A percentile compares a stretch with the other conserved stretches of the same genome.
phyloP scores from a whole-genome alignment of 1,140 invertebrate species.

The Eriocheir sinensis region DNA sequence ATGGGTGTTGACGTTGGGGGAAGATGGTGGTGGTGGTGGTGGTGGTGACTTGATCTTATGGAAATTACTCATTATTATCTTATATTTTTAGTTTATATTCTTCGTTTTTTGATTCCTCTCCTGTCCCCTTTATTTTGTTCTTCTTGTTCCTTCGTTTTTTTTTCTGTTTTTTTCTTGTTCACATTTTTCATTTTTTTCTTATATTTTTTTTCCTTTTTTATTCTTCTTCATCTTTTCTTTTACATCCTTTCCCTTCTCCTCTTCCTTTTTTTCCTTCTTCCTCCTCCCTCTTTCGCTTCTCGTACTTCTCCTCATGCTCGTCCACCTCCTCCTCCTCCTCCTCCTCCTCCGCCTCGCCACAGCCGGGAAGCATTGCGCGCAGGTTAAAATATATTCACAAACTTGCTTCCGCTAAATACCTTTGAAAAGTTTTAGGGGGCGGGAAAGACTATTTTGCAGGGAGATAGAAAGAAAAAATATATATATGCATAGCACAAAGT shows the following conservation, averaged over 20 bases:
- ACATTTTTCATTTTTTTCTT: constrained; percentile 27
- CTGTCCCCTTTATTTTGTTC: not conserved
- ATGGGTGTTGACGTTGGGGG: too few species aligned
- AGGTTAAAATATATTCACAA: constrained; percentile 45
- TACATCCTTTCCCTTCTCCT: not conserved
- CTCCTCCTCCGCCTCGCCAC: not conserved
- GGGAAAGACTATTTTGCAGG: constrained; percentile 18
- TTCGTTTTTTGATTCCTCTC: not conserved
- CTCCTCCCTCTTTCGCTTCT: not conserved
- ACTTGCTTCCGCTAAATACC: constrained; percentile 52
- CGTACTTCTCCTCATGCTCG: not conserved
- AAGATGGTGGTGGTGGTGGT: not conserved
- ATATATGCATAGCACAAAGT: not conserved
- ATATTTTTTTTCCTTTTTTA: not conserved
- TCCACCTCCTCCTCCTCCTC: not conserved
- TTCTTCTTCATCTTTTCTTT: not conserved
- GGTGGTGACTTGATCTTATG: not conserved
- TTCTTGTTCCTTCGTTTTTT: too few species aligned
- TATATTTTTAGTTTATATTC: too few species aligned
- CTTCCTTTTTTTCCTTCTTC: not conserved
- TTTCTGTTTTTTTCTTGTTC: not conserved
- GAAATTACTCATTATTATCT: not conserved
- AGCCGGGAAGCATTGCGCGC: constrained; percentile 26
- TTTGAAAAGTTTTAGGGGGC: constrained; percentile 44
- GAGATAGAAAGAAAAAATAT: constrained; percentile 7